Base-by-base conservation (phyloP, 2,113 vertebrate genomes). In the Sylvilagus bachmani region DNA sequence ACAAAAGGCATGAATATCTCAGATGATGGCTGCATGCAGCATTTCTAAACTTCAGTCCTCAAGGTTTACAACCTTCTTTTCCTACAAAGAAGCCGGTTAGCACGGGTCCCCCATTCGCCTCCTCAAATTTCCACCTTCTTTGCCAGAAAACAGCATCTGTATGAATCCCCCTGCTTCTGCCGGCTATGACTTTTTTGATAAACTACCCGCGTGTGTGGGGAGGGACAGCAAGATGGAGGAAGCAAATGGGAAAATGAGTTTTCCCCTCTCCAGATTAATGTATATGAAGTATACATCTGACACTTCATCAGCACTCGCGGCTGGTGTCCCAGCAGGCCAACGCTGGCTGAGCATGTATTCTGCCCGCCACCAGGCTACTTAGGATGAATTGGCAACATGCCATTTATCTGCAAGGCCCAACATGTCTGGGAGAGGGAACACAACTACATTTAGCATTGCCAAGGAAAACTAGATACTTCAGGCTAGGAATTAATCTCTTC, bases 401-500 rank as follows among this genome's bases (percentile, higher is more conserved):
- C 96, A 97, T 96, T 97, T 97, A 96, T 97, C 96, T 96, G 94
- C 95, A 97, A 96, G 86, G 92, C 96, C 95, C 96, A 91, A 55
- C 10, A 44, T 96, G 92, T 97, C 97, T 96, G 92, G 73, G 71
- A 92, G 88, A 95, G 75, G 62, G 70, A 96, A 64, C 86, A 95
- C 95, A 90, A 73, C 95, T 80, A 89, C 92, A 97, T 97, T 95
- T 95, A 97, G 95, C 79, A 96, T 79, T 95, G 97, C 96, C 97
- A 92, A 86, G 94, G 79, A 96, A 97, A 97, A 92, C 91, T 77
- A 96, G 96, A 93, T 73, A 97, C 97, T 97, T 87, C 79, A 0
- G 96, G 96, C 94, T 95, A 96, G 93, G 94, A 96, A 97, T 97
- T 96, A 97, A 97, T 97, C 96, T 97, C 95, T 78, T 79, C 79